Evolutionary conservation across 2,797 vertebrate species (phyloP).

Genomic region (Phataginus tetradactyla): DNA sequence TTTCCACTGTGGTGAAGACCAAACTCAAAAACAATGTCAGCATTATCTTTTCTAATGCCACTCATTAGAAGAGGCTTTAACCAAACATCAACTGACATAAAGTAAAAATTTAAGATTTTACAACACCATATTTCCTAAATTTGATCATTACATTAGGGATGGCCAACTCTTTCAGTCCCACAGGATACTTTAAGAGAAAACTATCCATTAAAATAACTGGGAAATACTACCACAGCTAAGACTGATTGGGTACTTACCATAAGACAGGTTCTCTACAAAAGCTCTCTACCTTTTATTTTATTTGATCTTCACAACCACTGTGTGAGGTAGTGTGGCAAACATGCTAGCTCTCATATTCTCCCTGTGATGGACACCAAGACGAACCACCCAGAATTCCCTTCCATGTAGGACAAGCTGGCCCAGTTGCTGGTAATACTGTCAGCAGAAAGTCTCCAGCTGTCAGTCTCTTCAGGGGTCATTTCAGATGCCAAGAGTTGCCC

Average conservation of each 20-base stretch:
- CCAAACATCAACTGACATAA: not conserved
- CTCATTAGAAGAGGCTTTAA: not conserved
- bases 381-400: not conserved
- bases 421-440: not conserved
- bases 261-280: not conserved
- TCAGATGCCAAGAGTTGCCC: not conserved
- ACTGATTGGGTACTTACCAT: not conserved
- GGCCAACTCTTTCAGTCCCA: not conserved
- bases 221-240: not conserved
- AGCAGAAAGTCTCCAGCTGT: not conserved
- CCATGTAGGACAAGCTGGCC: not conserved
- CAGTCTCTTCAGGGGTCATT: not conserved
- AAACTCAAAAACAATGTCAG: slow-evolving; percentile 20
- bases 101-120: slow-evolving; percentile 31
- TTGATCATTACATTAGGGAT: not conserved
- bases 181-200: not conserved
- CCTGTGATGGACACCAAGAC: not conserved
- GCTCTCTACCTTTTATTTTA: not conserved
- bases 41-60: slow-evolving; percentile 10
- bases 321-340: not conserved
- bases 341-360: not conserved
- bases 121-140: slow-evolving; percentile 1
- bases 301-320: not conserved
- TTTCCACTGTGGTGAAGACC: slow-evolving; percentile 2
- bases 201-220: not conserved